Evolutionary conservation across 2,113 vertebrate species (phyloP).

Genomic region (Halcyon senegalensis): DNA sequence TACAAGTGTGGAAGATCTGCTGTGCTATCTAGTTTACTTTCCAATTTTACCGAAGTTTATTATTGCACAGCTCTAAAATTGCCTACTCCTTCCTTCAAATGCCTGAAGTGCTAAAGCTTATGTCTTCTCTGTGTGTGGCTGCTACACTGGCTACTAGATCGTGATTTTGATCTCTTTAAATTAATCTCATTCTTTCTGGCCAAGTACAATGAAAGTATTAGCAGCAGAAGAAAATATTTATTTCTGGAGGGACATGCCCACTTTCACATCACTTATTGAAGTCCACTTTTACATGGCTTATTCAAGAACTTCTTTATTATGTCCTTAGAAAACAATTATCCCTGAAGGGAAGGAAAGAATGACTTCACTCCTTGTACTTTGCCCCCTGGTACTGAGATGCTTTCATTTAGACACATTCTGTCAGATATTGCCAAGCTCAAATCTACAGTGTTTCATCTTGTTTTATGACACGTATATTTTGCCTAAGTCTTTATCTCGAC

Average conservation of each 20-base stretch:
- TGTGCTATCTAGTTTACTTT: not conserved
- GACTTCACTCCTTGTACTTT: not conserved
- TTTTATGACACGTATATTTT: slow-evolving; percentile 36
- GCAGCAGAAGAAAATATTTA: not conserved
- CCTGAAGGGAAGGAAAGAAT: not conserved
- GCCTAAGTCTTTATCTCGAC: not conserved
- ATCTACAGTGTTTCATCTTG: not conserved
- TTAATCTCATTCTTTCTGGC: not conserved
- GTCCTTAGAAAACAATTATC: not conserved
- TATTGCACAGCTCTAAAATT: not conserved
- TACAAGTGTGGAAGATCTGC: not conserved
- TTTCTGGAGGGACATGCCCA: not conserved
- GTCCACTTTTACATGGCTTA: not conserved
- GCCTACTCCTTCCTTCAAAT: not conserved
- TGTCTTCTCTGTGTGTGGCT: not conserved
- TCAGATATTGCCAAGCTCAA: not conserved
- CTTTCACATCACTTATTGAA: not conserved
- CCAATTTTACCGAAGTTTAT: slow-evolving; percentile 7
- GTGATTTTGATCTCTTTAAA: not conserved
- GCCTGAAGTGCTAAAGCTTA: not conserved
- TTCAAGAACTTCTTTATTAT: not conserved
- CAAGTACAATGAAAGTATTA: not conserved
- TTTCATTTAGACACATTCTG: slow-evolving; percentile 24
- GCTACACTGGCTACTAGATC: not conserved
- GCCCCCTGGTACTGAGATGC: not conserved